Evolutionary conservation across 2,113 vertebrate species (phyloP).

Genomic region (Muntiacus muntjak): DNA sequence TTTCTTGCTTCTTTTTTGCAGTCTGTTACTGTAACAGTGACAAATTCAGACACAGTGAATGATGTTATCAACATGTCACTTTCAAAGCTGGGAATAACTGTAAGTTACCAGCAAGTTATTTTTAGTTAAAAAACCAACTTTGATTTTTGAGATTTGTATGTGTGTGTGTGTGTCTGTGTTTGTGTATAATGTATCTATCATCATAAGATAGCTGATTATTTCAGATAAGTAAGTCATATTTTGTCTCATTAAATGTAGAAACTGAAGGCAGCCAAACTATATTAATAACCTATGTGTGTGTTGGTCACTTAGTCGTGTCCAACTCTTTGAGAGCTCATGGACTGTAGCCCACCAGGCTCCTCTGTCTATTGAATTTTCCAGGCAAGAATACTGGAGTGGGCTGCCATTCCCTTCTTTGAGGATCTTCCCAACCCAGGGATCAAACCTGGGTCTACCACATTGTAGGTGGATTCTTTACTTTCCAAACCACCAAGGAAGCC

Average conservation of each 20-base stretch:
- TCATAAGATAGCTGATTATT: neutral
- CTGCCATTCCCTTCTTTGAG: no score
- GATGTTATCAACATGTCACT: conserved; percentile 87
- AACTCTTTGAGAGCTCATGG: no score
- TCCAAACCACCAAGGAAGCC: no score
- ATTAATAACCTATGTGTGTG: neutral
- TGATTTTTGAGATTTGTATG: neutral
- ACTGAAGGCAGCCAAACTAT: neutral
- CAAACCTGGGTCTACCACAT: no score
- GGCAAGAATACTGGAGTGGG: no score
- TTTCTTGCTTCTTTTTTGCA: conserved; percentile 64
- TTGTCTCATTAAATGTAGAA: neutral
- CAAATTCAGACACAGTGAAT: conserved; percentile 84
- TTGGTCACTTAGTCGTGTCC: no score
- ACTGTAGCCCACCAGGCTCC: no score
- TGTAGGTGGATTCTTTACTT: no score
- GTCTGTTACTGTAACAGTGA: conserved; percentile 87
- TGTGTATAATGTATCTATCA: neutral
- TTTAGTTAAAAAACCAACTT: neutral
- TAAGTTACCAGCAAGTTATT: conserved; percentile 73
- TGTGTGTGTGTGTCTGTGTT: no score
- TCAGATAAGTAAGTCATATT: neutral
- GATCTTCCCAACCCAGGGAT: no score
- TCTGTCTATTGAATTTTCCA: no score
- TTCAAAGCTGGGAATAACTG: conserved; percentile 87